Base-by-base conservation (phyloP, 1,140 invertebrate genomes). In the Phymorhynchus buccinoides region DNA sequence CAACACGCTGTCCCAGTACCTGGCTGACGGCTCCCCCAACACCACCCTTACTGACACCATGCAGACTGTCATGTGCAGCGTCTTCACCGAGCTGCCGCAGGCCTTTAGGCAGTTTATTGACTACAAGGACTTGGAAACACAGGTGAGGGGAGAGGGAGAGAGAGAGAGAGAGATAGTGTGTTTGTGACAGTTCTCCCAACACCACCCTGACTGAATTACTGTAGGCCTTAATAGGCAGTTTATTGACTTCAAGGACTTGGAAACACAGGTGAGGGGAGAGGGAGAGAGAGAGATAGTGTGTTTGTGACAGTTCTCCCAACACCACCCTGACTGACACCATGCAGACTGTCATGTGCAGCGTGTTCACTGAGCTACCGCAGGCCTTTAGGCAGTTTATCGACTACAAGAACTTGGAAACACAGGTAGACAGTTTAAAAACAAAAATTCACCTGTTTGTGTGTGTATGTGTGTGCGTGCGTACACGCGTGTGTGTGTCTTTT, bases 41-140 rank as follows among this genome's bases (percentile, higher is more conserved):
- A 48, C 52, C 32, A n/a, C 52, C 16, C 37, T 80, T 39, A 80
- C 81, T 3, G 56, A 9, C 73, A 78, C 83, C 41, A 22, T 88
- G 75, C 44, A 84, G 30, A 85, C 80, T 3, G 41, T 86, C 0
- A 44, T 88, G 71, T 88, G 87, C 62, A 83, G 83, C 27, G 62
- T 85, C 37, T 68, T 77, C 32, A 71, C 78, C 1, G 32, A 66
- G 3, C 66, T 88, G 22, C 71, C 80, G 9, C n/a, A 62, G 27
- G 77, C 48, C 7, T 73, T 86, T 30, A 37, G 62, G 2, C 66
- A 75, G 37, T 83, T 84, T 56, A 71, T 83, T 62, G 77, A 85
- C 37, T 83, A 85, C 66, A 48, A 83, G 41, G 35, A 80, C 14
- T 78, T 71, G 68, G 9, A 32, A 35, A 71, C 30, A 71, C 30